phyloP scores from a whole-genome alignment of 2,113 vertebrate species.

The Ellobius talpinus region DNA sequence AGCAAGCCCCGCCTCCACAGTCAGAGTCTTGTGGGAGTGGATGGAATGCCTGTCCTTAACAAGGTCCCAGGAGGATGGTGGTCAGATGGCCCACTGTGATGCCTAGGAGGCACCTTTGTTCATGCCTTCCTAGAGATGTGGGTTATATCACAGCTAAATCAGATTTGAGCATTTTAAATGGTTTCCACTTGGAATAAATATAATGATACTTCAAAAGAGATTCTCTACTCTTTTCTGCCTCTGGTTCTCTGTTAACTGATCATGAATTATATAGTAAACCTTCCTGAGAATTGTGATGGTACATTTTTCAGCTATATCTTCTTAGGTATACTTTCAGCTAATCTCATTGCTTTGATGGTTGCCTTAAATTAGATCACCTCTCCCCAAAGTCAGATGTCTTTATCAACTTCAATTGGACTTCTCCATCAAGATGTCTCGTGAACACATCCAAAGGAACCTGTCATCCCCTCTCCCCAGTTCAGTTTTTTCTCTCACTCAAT shows the following conservation, averaged over 20 bases:
- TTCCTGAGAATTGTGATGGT: neutral
- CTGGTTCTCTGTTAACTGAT: neutral
- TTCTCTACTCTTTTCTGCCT: neutral
- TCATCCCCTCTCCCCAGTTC: neutral
- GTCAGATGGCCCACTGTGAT: neutral
- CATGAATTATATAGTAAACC: neutral
- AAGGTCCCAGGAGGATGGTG: neutral
- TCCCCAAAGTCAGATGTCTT: neutral
- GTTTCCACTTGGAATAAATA: neutral
- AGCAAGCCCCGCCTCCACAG: neutral
- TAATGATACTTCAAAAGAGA: neutral
- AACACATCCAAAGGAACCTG: neutral
- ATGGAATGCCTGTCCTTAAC: neutral
- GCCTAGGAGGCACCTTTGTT: neutral
- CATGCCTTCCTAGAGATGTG: neutral
- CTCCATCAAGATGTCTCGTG: neutral
- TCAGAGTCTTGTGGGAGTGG: neutral
- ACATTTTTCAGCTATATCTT: neutral
- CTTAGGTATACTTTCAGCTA: neutral
- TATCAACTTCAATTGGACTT: neutral
- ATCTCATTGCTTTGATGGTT: neutral
- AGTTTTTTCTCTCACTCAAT: neutral
- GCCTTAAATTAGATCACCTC: neutral
- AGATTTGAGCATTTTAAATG: neutral
- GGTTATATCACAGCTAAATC: neutral